Evolutionary conservation across 2,113 vertebrate species (phyloP).

Genomic region (Murina feae): DNA sequence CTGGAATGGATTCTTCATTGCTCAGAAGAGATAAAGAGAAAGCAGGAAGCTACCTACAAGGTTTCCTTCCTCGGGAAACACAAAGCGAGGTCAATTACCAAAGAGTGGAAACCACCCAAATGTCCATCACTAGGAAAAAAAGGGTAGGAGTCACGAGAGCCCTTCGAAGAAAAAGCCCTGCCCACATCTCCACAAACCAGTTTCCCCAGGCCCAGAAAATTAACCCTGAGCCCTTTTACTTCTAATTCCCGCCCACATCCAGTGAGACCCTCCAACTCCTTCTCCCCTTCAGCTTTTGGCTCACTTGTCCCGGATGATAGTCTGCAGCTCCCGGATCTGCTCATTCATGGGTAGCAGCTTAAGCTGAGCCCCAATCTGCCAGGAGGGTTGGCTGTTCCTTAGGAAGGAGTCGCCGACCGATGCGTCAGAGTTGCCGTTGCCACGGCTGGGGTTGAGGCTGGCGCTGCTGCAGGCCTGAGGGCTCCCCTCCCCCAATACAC

Average conservation of each 20-base stretch:
- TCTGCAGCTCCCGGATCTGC: slow-evolving; percentile 93
- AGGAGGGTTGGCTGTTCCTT: slow-evolving; percentile 51
- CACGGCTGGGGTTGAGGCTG: neutral
- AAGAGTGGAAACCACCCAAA: too few species aligned
- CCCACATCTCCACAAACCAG: neutral
- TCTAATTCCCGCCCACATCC: neutral
- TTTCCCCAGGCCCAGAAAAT: neutral
- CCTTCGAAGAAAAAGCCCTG: neutral
- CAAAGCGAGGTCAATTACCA: neutral
- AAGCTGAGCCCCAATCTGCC: slow-evolving; percentile 82
- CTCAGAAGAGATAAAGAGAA: neutral
- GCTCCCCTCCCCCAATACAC: neutral
- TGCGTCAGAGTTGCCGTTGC: neutral
- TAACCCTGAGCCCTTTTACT: neutral
- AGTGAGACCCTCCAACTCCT: neutral
- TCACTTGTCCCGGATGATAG: slow-evolving; percentile 94
- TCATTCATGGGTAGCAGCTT: slow-evolving; percentile 93
- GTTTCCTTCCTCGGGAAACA: neutral
- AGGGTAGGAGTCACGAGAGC: neutral
- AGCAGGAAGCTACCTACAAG: neutral
- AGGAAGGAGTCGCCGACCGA: slow-evolving; percentile 44
- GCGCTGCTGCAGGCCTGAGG: neutral
- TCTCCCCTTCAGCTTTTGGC: slow-evolving; percentile 44
- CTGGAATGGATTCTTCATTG: neutral
- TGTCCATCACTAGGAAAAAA: neutral